Evolutionary conservation across 2,113 vertebrate genomes (phyloP), one percentile per base, ranked within the genome.

Genomic region (Anas platyrhynchos): DNA sequence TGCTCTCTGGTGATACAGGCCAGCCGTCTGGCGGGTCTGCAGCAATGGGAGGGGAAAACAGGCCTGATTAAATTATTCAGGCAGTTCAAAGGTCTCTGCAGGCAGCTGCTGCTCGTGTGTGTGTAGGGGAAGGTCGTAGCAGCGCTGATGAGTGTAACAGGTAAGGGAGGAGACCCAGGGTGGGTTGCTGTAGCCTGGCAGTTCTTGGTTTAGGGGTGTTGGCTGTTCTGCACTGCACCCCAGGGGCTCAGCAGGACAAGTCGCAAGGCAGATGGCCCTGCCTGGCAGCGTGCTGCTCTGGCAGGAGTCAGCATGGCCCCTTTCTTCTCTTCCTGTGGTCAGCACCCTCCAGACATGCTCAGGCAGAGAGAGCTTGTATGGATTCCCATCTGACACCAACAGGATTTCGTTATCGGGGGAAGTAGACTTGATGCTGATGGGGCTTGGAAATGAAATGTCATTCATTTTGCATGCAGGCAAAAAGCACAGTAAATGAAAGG

Each of bases 401-500:
- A 5, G 9, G 77, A 34, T 44, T 3, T 8, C 29, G 36, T 25
- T 76, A 13, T 2, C 21, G 72, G 31, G 50, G 21, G 38, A 80
- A 65, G 38, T 9, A 36, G 63, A 56, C 38, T 26, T 43, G 84
- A 58, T 7, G 8, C 58, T 21, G n/a, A 3, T 31, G 20, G n/a
- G 29, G 58, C 77, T 83, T 46, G 54, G 72, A 54, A 94, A 75
- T 76, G 58, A 72, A 86, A 46, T 56, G 63, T 31, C 48, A 68
- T 79, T 94, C 72, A 75, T 88, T 72, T 86, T 91, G 80, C 58
- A 88, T 80, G 80, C 72, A 56, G 80, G 89, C 67, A 59, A 83
- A 88, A 95, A 86, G 76, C 43, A 62, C 26, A 41, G 80, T 50
- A 92, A 96, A 68, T 76, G 36, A 83, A 92, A 88, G 72, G 79